Conservation (phyloP, 1,140 invertebrate genomes). For the Drosophila fuyamai region DNA sequence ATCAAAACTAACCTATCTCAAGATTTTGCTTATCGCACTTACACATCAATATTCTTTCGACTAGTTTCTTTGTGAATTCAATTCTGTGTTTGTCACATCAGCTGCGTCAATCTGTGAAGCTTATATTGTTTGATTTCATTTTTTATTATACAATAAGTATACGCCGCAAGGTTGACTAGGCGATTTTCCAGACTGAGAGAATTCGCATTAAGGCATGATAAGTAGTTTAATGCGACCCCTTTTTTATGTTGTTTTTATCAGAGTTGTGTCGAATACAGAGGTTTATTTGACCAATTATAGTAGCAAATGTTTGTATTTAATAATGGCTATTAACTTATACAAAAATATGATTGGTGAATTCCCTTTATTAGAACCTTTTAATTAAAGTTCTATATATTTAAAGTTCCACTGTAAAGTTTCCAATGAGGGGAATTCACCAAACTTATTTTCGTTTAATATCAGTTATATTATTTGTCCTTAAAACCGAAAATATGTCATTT, state of each 20-base stretch:
- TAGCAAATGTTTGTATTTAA: too few relatives aligned
- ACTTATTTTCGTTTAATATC: too few relatives aligned
- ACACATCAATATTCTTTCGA: background rate
- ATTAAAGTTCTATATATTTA: too few relatives aligned
- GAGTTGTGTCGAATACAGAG: too few relatives aligned
- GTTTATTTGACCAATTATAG: background rate
- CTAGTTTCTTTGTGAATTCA: background rate
- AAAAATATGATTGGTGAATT: too few relatives aligned
- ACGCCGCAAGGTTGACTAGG: constrained; percentile 15
- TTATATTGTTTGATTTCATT: constrained; percentile 5
- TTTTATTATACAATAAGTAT: constrained; percentile 13
- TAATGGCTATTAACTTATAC: too few relatives aligned
- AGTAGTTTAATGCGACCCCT: background rate
- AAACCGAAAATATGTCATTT: background rate
- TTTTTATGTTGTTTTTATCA: background rate
- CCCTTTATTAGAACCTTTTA: too few relatives aligned
- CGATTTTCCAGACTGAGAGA: background rate
- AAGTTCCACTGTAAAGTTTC: too few relatives aligned
- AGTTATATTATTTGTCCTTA: background rate
- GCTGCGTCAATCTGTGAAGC: background rate
- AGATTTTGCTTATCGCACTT: background rate
- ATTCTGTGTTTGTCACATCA: background rate
- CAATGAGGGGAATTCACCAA: too few relatives aligned
- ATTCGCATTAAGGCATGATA: constrained; percentile 8
- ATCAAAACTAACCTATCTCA: constrained; percentile 20